Base-by-base conservation (phyloP, 2,888 invertebrate species). In the Eupithecia inturbata region DNA sequence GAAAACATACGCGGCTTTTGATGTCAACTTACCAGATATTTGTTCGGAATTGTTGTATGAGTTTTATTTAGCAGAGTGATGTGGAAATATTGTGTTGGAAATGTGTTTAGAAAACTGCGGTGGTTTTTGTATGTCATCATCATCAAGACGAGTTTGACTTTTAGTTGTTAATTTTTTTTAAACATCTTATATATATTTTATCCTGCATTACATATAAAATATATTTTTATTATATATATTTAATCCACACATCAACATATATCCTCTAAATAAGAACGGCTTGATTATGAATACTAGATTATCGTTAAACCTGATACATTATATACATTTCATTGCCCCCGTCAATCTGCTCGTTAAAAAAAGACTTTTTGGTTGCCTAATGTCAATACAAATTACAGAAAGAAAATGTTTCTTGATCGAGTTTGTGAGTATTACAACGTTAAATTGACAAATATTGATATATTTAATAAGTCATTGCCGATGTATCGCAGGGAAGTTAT, bases 1-100 rank as follows among this genome's bases (percentile, higher is more conserved):
- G 87, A 87, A 89, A 88, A 89, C 84, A 83, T 83, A 84, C 84
- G 83, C 41, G 82, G 83, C 86, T 88, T 90, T 91, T 90, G 90
- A 91, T 89, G 88, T 91, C 79, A 75, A 79, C 76, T 77, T 78
- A 77, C 75, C 70, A 72, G 64, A 77, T 79, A 78, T 79, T 78
- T 77, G 78, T 75, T 72, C 72, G 74, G 71, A 74, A 73, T 74
- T 74, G 74, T 78, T 80, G 72, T 77, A 75, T 74, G 68, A 73
- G 64, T 73, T 79, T 72, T 70, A 73, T 75, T 76, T 71, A 70
- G 74, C 75, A 75, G 39, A 39, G 36, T 62, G 62, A 62, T 62
- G 62, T 36, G 36, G 39, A 39, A 39, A 66, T 26, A 66, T 66
- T 66, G 26, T 12, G 14, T 39, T 39, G 39, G 22, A 36, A 36